Percentiles rank a stretch among this genome's conserved stretches.
Conservation (phyloP, 37 sponge, comb jelly and placozoan genomes). For the Halichondria panicea region DNA sequence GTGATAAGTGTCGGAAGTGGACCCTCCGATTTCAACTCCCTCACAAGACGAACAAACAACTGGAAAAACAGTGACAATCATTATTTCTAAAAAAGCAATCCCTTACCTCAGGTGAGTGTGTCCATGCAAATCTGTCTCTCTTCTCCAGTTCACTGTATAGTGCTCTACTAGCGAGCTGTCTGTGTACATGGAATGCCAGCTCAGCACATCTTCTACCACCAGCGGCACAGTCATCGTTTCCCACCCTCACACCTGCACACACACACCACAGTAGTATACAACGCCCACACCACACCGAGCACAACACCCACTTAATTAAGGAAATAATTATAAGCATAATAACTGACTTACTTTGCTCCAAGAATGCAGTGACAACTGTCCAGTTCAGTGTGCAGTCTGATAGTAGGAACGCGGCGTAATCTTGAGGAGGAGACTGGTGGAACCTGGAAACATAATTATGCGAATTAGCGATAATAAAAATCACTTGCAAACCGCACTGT, state of each 20-base stretch:
- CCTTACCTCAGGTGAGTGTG: slow-evolving; percentile 2
- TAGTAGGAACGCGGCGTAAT: background rate
- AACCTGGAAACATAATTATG: background rate
- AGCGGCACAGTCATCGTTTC: background rate
- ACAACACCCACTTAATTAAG: background rate
- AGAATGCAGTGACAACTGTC: slow-evolving; percentile 9
- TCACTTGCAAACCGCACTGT: too few relatives aligned
- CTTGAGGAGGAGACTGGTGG: background rate
- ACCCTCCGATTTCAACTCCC: background rate
- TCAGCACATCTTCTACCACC: slow-evolving; percentile 25
- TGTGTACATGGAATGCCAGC: slow-evolving; percentile 10
- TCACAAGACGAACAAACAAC: slow-evolving; percentile 50
- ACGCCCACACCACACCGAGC: background rate
- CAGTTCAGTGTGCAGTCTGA: slow-evolving; percentile 35
- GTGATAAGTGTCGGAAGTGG: slow-evolving; percentile 2
- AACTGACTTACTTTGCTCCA: slow-evolving; percentile 1
- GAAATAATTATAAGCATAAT: too few relatives aligned
- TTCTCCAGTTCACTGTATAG: background rate
- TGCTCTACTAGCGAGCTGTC: background rate
- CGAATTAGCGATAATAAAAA: slow-evolving; percentile 2
- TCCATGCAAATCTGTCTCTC: slow-evolving; percentile 11
- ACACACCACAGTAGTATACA: background rate
- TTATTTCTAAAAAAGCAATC: background rate
- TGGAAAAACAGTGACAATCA: background rate
- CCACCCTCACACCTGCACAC: background rate